Percentiles rank a stretch among this genome's conserved stretches.
Evolutionary conservation across 2,113 vertebrate species (phyloP).

Genomic region (Mesocricetus auratus): DNA sequence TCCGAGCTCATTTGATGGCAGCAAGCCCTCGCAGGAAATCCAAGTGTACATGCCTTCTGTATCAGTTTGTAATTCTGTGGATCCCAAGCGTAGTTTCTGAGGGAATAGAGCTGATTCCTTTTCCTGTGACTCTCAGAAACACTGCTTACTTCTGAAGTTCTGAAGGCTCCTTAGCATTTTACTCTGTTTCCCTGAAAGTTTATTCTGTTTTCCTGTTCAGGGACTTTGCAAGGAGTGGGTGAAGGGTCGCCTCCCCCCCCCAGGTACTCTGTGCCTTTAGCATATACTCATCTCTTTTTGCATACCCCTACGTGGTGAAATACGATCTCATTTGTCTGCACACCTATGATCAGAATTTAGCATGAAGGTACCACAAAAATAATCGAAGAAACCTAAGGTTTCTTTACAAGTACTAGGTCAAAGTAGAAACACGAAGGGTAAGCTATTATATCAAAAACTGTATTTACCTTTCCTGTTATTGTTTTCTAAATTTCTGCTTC

Average conservation of each 20-base stretch:
- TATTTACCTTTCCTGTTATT: not conserved
- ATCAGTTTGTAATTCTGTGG: conserved; percentile 23
- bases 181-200: not conserved
- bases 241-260: accelerated
- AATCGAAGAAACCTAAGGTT: not conserved
- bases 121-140: conserved; percentile 16
- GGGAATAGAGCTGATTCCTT: not conserved
- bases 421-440: not conserved
- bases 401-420: not conserved
- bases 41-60: not conserved
- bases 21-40: not conserved
- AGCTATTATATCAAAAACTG: not conserved
- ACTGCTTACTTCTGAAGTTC: conserved; percentile 9
- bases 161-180: not conserved
- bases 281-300: no score
- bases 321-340: not conserved
- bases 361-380: not conserved
- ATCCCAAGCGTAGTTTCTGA: not conserved
- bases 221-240: not conserved
- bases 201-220: not conserved
- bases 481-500: not conserved
- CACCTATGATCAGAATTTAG: not conserved
- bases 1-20: not conserved
- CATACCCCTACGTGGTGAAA: not conserved
- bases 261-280: not conserved